Evolutionary conservation across 37 sponge, comb jelly and placozoan species (phyloP), one percentile per base, ranked within the genome.

Genomic region (Agelas oroides): DNA sequence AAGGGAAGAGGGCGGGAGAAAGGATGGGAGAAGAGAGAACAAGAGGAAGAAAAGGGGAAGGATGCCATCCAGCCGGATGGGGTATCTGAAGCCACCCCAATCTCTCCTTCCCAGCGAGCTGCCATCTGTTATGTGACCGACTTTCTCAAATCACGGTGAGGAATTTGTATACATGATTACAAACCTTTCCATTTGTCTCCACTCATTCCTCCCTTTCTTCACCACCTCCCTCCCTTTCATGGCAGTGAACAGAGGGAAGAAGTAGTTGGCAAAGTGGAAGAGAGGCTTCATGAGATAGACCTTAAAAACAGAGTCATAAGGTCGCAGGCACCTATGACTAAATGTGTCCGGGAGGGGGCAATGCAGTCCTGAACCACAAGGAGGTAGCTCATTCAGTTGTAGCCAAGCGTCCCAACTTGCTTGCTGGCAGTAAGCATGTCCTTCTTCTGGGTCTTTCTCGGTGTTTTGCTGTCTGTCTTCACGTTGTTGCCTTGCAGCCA

Each of bases 201-300:
- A 19, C n/a, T n/a, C n/a, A n/a, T 56, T 56, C n/a, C n/a, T n/a
- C n/a, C n/a, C n/a, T n/a, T n/a, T n/a, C n/a, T n/a, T n/a, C n/a
- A n/a, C n/a, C n/a, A n/a, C n/a, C n/a, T n/a, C n/a, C n/a, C n/a
- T n/a, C n/a, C n/a, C n/a, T n/a, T n/a, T n/a, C n/a, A n/a, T 24
- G 33, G 41, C 38, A 28, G 80, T 20, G 17, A 74, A 39, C 27
- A 75, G 59, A 1, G 86, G 86, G 40, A 70, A 85, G 55, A 77
- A 21, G 28, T 69, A 85, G 65, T 85, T 85, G 20, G 70, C 60
- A 37, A 76, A 85, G 59, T 85, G 86, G 32, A 85, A 33, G 28
- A 85, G 59, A 18, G 46, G 35, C 35, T 41, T 38, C 28, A 54
- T 63, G 1, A 11, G 30, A 46, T 25, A 27, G 19, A 12, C 28